Percentiles rank a stretch among this genome's conserved stretches.
phyloP scores from a whole-genome alignment of 1,140 invertebrate species.

The Eumeta japonica region DNA sequence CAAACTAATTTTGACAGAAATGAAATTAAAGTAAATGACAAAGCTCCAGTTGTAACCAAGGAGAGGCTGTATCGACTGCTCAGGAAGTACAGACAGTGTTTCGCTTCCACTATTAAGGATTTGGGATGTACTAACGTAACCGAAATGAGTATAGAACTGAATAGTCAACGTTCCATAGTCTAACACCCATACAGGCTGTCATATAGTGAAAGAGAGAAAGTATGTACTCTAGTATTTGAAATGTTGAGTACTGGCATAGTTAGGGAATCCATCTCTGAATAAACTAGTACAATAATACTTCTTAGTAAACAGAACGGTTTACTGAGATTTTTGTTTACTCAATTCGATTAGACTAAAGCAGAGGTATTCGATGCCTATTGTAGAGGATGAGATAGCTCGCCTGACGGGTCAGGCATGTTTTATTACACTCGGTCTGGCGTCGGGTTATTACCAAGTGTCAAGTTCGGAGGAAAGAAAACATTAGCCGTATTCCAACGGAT shows the following conservation, averaged over 20 bases:
- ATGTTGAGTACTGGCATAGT: constrained; percentile 25
- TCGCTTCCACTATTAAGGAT: constrained; percentile 14
- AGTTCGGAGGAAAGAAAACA: constrained; percentile 14
- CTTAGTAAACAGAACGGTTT: constrained; percentile 16
- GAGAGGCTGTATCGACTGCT: constrained; percentile 1
- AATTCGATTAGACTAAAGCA: constrained; percentile 5
- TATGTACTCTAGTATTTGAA: constrained; percentile 1
- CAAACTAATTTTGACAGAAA: constrained; percentile 2
- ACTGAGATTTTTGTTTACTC: constrained; percentile 5
- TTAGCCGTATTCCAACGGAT: constrained; percentile 22
- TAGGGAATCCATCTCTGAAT: constrained; percentile 25
- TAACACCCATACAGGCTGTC: constrained; percentile 13
- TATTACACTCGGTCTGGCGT: constrained; percentile 43
- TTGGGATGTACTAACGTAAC: constrained; percentile 9
- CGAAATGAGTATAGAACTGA: constrained; percentile 17
- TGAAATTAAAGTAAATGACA: background rate
- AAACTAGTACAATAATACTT: constrained; percentile 9
- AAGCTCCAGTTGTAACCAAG: background rate
- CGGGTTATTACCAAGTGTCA: constrained; percentile 53
- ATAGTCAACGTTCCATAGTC: constrained; percentile 11
- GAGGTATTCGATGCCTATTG: constrained; percentile 6
- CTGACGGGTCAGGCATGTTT: constrained; percentile 31
- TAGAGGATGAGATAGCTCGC: constrained; percentile 35
- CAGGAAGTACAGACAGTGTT: constrained; percentile 15
- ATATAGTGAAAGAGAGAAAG: constrained; percentile 3